Evolutionary conservation across 1,140 invertebrate genomes (phyloP).

Genomic region (Wiebesia pumilae): DNA sequence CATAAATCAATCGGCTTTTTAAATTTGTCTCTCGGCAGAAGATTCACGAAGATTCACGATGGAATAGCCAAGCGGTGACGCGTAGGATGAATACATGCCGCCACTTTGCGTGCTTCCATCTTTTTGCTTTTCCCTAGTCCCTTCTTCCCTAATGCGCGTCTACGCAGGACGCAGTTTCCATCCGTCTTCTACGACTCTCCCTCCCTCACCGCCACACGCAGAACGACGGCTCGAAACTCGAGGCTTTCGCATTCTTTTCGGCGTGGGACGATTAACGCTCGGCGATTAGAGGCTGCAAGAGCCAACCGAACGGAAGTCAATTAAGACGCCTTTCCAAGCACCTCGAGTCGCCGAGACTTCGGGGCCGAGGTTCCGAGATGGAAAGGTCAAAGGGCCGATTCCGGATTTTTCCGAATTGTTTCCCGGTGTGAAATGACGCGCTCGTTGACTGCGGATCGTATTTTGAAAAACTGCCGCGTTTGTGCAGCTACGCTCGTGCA

Average conservation of each 20-base stretch:
- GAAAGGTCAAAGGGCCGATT: too few species aligned
- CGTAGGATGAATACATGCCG: constrained; percentile 7
- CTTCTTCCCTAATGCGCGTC: neutral
- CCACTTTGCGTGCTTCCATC: neutral
- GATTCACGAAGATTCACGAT: constrained; percentile 6
- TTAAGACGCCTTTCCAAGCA: constrained; percentile 29
- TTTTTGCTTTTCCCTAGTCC: neutral
- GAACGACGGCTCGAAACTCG: too few species aligned
- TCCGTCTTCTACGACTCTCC: neutral
- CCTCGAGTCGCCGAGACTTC: too few species aligned
- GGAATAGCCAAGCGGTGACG: neutral
- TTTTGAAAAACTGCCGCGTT: too few species aligned
- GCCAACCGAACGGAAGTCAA: constrained; percentile 19
- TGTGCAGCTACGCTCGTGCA: too few species aligned
- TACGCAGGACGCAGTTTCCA: neutral
- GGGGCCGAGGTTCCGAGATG: too few species aligned
- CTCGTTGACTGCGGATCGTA: too few species aligned
- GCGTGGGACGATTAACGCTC: constrained; percentile 34
- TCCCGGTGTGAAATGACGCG: too few species aligned
- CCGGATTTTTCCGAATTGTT: too few species aligned
- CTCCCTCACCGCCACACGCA: too few species aligned
- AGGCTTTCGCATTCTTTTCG: constrained; percentile 12
- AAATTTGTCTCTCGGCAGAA: constrained; percentile 20
- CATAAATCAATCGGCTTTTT: constrained; percentile 38
- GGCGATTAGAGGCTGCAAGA: neutral